Percentiles rank a stretch among this genome's conserved stretches.
These are phyloP conservation scores for Nycticorax nycticorax DNA, from an alignment of 2,113 vertebrate species.

Conservation along the genomic window DNA sequence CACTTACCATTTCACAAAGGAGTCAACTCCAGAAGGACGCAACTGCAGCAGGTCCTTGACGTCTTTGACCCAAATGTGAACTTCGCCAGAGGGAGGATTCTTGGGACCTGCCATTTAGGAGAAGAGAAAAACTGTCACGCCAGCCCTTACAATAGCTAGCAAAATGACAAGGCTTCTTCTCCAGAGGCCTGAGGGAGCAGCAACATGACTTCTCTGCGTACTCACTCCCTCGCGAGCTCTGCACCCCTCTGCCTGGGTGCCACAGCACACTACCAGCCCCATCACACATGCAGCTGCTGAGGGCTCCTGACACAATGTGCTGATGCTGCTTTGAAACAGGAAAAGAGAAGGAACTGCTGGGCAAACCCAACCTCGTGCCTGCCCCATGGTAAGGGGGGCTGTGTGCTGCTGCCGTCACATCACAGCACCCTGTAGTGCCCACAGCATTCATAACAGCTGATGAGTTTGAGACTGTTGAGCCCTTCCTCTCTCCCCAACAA, in stretches of 20 bases:
- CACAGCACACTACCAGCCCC: background rate
- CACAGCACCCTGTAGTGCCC: background rate
- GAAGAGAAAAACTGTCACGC: background rate
- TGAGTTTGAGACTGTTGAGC: background rate
- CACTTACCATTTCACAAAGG: slow-evolving; percentile 76
- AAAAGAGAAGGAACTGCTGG: background rate
- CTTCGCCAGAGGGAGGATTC: slow-evolving; percentile 66
- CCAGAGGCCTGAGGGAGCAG: background rate
- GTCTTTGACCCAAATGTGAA: slow-evolving; percentile 76
- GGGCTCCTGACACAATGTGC: background rate
- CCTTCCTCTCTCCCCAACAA: background rate
- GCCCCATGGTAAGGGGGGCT: background rate
- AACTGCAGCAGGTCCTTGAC: slow-evolving; percentile 72
- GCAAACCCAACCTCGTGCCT: background rate
- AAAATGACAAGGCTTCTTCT: background rate
- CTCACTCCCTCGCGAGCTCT: background rate
- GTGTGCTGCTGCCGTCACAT: background rate
- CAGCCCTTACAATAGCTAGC: background rate
- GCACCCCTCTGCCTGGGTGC: background rate
- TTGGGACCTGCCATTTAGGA: slow-evolving; percentile 54
- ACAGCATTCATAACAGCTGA: background rate
- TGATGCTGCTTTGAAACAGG: background rate
- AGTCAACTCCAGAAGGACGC: slow-evolving; percentile 72
- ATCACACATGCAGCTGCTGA: background rate
- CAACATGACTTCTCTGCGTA: background rate